phyloP scores from a whole-genome alignment of 2,888 invertebrate species.

The Anthrax anthrax region DNA sequence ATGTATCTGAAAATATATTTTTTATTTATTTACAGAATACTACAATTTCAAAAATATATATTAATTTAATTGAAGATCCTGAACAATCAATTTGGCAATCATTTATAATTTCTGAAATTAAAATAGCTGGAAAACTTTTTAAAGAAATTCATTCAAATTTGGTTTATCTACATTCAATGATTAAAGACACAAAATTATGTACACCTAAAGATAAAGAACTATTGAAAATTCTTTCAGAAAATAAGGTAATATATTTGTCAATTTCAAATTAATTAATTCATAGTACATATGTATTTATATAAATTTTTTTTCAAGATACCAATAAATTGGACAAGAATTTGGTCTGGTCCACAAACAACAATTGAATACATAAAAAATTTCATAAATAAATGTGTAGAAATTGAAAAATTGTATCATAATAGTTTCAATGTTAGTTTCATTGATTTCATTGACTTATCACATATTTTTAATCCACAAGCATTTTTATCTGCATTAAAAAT shows the following conservation, averaged over 20 bases:
- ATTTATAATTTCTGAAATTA: slow-evolving; percentile 27
- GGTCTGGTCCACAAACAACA: slow-evolving; percentile 27
- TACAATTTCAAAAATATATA: slow-evolving; percentile 17
- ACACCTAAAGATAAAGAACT: slow-evolving; percentile 15
- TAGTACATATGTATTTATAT: background rate
- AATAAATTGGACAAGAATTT: slow-evolving; percentile 25
- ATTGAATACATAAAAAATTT: slow-evolving; percentile 29
- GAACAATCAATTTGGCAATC: slow-evolving; percentile 23
- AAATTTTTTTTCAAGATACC: slow-evolving; percentile 20
- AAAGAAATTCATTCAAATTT: slow-evolving; percentile 26
- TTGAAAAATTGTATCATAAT: slow-evolving; percentile 24
- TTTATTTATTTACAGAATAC: slow-evolving; percentile 17
- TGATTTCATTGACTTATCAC: slow-evolving; percentile 22
- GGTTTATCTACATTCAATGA: slow-evolving; percentile 20
- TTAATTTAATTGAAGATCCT: slow-evolving; percentile 14
- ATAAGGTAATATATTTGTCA: slow-evolving; percentile 18
- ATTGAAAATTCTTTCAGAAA: slow-evolving; percentile 22
- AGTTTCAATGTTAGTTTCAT: slow-evolving; percentile 21
- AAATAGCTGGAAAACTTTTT: slow-evolving; percentile 22
- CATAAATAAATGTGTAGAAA: slow-evolving; percentile 22
- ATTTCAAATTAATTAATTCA: background rate
- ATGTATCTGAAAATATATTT: background rate
- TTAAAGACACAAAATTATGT: slow-evolving; percentile 17
- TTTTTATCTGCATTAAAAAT: slow-evolving; percentile 28
- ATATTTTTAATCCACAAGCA: slow-evolving; percentile 29